Conservation (phyloP, 2,113 vertebrate genomes). For the Cairina moschata region DNA sequence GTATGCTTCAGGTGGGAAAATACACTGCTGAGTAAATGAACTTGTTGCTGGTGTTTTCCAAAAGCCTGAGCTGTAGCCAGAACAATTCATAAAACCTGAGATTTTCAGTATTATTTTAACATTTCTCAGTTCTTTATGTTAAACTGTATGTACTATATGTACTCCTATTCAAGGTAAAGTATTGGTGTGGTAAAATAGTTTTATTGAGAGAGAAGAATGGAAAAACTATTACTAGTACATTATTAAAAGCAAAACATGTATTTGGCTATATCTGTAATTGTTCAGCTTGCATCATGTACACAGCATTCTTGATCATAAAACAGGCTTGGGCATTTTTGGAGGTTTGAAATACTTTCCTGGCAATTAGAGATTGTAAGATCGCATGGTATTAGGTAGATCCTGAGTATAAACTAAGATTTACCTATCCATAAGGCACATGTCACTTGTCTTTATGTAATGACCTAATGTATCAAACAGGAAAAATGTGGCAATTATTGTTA, state of each 20-base stretch:
- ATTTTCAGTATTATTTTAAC: neutral
- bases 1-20: slow-evolving; percentile 16
- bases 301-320: neutral
- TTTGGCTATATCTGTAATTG: neutral
- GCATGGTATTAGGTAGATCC: neutral
- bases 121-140: neutral
- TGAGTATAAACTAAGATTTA: neutral
- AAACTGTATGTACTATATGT: neutral
- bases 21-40: neutral
- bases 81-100: neutral
- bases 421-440: neutral
- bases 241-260: neutral
- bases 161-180: neutral
- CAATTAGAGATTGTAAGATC: neutral
- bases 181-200: neutral
- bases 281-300: neutral
- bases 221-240: neutral
- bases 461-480: neutral
- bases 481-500: neutral
- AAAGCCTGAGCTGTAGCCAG: neutral
- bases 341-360: neutral
- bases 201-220: neutral
- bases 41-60: neutral
- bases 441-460: neutral
- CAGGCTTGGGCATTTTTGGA: neutral